Percentiles rank a stretch among this genome's conserved stretches.
phyloP scores from a whole-genome alignment of 92 coral and sea anemone genomes.

The Phenganax marumi region DNA sequence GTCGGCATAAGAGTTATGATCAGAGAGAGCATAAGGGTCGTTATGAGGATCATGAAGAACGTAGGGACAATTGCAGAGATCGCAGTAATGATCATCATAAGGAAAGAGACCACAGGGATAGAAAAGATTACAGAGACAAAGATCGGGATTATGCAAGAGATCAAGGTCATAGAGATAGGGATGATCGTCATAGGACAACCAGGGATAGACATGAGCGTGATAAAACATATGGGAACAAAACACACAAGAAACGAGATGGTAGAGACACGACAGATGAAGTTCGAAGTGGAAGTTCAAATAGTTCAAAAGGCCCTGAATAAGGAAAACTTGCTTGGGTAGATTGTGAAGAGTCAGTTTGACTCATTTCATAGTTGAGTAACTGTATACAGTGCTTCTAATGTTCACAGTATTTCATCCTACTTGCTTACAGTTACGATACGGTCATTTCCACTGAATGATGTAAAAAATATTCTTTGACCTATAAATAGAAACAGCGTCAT shows the following conservation, averaged over 20 bases:
- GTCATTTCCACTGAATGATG: too few relatives aligned
- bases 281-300: not conserved
- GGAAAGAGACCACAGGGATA: slow-evolving; percentile 18
- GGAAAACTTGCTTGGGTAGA: not conserved
- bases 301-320: slow-evolving; percentile 1
- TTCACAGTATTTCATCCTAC: too few relatives aligned
- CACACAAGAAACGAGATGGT: not conserved
- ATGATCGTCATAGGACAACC: not conserved
- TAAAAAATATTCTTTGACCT: too few relatives aligned
- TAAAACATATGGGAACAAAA: not conserved
- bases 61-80: not conserved
- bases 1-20: too few relatives aligned
- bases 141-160: not conserved
- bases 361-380: too few relatives aligned
- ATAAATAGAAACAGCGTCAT: too few relatives aligned
- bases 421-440: too few relatives aligned
- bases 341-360: not conserved
- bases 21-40: not conserved
- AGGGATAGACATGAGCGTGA: not conserved
- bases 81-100: not conserved
- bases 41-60: slow-evolving; percentile 6
- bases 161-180: not conserved
- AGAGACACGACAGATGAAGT: slow-evolving; percentile 19
- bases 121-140: not conserved
- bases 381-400: not conserved